phyloP scores from a whole-genome alignment of 2,888 invertebrate species.

The Drosophila peninsularis region DNA sequence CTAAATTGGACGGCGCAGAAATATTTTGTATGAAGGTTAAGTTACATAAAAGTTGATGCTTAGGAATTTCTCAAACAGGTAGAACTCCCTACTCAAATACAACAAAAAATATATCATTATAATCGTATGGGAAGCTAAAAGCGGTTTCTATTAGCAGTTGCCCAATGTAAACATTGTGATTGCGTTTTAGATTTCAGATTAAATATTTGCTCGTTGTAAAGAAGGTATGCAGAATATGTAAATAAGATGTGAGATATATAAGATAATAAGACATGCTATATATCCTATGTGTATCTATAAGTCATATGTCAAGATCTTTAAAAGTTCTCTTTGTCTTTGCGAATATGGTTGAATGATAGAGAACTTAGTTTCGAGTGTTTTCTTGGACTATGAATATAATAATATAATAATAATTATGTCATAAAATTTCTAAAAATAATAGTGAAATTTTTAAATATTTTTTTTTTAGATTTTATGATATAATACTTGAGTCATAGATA shows the following conservation, averaged over 20 bases:
- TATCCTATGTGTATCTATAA: no score
- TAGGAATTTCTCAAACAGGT: constrained; percentile 23
- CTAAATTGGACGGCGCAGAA: constrained; percentile 8
- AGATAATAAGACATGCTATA: no score
- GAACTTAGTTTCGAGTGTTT: background rate
- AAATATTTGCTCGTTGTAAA: constrained; percentile 3
- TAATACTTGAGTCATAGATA: no score
- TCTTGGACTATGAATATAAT: no score
- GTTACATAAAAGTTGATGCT: constrained; percentile 32
- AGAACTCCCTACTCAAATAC: constrained; percentile 13
- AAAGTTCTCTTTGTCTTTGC: background rate
- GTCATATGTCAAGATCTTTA: background rate
- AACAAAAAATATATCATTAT: constrained; percentile 5
- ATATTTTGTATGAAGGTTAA: constrained; percentile 41
- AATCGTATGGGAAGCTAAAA: constrained; percentile 29
- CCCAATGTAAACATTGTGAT: constrained; percentile 19
- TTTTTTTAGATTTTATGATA: no score
- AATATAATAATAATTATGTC: no score
- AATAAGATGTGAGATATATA: no score
- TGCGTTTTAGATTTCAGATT: constrained; percentile 14
- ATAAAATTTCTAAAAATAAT: no score
- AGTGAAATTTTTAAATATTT: no score
- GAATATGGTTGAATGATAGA: background rate
- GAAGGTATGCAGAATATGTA: background rate
- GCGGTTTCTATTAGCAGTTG: constrained; percentile 11